Conservation (phyloP, 2,113 vertebrate species). For the Crotalus helleri region DNA sequence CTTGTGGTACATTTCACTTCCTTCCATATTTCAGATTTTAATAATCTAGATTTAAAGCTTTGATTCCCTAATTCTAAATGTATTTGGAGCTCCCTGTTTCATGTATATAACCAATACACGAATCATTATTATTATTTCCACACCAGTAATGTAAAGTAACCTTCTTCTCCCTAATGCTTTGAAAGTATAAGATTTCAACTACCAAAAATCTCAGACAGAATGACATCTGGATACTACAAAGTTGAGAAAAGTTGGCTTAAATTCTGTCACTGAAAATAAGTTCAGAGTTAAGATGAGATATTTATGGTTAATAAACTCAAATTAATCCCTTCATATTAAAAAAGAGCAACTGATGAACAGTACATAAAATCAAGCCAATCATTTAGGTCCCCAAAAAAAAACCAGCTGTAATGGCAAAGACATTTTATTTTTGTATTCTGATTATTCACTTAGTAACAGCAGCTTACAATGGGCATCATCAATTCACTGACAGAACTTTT, state of each 20-base stretch:
- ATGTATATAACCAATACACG: background rate
- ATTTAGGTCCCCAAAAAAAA: background rate
- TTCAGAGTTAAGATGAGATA: background rate
- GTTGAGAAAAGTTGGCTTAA: background rate
- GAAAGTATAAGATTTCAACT: background rate
- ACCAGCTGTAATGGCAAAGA: background rate
- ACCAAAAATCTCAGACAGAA: background rate
- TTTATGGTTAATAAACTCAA: background rate
- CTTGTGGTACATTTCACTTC: background rate
- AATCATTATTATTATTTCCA: background rate
- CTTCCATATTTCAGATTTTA: background rate
- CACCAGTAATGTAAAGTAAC: background rate
- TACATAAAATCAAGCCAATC: background rate
- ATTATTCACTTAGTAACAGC: background rate
- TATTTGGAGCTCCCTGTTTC: background rate
- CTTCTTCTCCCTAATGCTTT: background rate
- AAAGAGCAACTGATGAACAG: background rate
- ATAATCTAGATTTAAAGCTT: background rate
- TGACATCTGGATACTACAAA: background rate
- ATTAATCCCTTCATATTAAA: background rate
- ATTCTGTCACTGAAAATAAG: background rate
- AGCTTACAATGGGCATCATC: background rate
- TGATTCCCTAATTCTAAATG: background rate
- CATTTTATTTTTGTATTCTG: background rate
- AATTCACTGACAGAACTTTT: background rate